A percentile compares a stretch with the other conserved stretches of the same genome.
Conservation (phyloP, 1,140 invertebrate genomes). For the Bombus turneri region DNA sequence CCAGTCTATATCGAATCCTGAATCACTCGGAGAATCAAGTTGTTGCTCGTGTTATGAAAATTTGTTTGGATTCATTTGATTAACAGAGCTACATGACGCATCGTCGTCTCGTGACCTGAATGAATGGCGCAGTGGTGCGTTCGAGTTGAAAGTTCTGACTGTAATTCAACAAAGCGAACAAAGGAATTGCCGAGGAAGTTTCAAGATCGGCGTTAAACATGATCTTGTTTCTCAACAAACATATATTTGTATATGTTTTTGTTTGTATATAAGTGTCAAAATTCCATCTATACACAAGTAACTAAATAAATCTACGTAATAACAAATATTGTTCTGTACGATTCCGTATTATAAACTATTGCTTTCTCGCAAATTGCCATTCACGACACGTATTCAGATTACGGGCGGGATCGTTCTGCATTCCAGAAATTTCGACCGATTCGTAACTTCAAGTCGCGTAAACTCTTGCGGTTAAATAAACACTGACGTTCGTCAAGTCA, state of each 20-base stretch:
- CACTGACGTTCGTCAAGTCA: neutral
- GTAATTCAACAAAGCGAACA: conserved; percentile 17
- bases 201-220: neutral
- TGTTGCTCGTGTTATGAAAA: conserved; percentile 2
- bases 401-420: neutral
- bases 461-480: neutral
- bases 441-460: neutral
- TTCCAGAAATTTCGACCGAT: conserved; percentile 34
- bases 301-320: neutral
- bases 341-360: neutral
- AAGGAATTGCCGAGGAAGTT: neutral
- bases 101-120: conserved; percentile 20
- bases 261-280: neutral
- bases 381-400: neutral
- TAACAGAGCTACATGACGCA: conserved; percentile 9
- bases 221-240: neutral
- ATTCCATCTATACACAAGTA: too few relatives aligned
- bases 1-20: neutral
- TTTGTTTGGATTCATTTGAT: conserved; percentile 20
- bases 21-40: conserved; percentile 1
- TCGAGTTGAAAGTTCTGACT: conserved; percentile 10
- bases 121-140: conserved; percentile 11
- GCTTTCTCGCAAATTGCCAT: conserved; percentile 12
- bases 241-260: too few relatives aligned
- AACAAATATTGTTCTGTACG: neutral